Conservation (phyloP, 2,113 vertebrate genomes). For the Charina bottae region DNA sequence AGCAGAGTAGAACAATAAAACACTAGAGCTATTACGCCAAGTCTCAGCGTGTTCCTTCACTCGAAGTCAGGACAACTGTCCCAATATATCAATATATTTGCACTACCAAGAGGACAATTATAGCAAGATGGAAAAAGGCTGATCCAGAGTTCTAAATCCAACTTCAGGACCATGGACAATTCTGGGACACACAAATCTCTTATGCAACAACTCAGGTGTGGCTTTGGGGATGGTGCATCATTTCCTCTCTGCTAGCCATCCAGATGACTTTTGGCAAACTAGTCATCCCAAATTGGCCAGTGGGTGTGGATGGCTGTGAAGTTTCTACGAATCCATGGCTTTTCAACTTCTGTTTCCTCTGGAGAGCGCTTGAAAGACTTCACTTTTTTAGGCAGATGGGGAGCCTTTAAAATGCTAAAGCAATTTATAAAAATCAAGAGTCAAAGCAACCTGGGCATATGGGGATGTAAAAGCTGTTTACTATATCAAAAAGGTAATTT, state of each 20-base stretch:
- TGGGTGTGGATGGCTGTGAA: neutral
- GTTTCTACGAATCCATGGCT: neutral
- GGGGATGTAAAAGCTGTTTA: constrained; percentile 57
- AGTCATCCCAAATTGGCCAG: neutral
- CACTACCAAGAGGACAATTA: too few species aligned
- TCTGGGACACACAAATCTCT: neutral
- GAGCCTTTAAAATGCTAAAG: constrained; percentile 25
- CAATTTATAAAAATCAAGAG: constrained; percentile 62
- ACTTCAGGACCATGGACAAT: neutral
- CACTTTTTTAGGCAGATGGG: constrained; percentile 36
- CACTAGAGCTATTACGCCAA: too few species aligned
- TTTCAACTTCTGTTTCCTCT: constrained; percentile 23
- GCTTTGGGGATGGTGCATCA: neutral
- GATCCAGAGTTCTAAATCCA: too few species aligned
- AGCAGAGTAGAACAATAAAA: too few species aligned
- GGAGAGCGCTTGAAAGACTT: constrained; percentile 32
- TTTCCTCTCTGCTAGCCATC: neutral
- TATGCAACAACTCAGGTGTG: neutral
- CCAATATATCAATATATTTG: too few species aligned
- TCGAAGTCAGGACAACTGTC: too few species aligned
- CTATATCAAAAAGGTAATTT: constrained; percentile 72
- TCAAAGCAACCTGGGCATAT: constrained; percentile 64
- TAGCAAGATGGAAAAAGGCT: too few species aligned
- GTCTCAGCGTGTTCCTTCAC: too few species aligned
- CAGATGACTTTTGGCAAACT: neutral